Conservation (phyloP, 2,113 vertebrate genomes). For the Callipepla californica region DNA sequence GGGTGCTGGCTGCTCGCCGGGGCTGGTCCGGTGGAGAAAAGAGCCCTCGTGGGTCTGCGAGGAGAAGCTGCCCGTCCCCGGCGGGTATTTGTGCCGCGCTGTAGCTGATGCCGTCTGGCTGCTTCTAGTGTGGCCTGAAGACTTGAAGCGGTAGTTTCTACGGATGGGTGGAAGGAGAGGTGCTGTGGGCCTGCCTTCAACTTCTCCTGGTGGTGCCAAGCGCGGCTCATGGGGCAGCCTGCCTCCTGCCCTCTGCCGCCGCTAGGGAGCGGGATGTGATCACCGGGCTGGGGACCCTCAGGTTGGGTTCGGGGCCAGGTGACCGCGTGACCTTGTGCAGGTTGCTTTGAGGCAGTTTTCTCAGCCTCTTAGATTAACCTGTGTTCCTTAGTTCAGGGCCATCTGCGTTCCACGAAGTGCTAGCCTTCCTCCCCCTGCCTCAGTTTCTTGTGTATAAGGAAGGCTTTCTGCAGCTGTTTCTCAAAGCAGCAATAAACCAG, state of each 20-base stretch:
- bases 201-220: not conserved
- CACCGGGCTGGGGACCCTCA: not conserved
- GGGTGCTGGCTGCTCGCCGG: fast-evolving
- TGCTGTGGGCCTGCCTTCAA: fast-evolving
- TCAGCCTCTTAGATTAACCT: not conserved
- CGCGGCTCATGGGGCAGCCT: not conserved
- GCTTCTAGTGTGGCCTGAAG: not conserved
- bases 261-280: not conserved
- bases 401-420: fast-evolving
- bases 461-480: not conserved
- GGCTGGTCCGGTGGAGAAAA: fast-evolving
- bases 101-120: not conserved
- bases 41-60: not conserved
- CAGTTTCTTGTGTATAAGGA: not conserved
- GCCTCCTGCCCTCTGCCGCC: not conserved
- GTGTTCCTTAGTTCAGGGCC: not conserved
- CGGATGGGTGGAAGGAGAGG: not conserved
- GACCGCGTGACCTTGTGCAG: constrained; percentile 29
- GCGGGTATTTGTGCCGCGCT: not conserved
- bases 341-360: constrained; percentile 13
- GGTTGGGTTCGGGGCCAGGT: not conserved
- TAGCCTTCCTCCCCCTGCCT: not conserved
- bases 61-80: not conserved
- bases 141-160: not conserved
- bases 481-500: not conserved